These are phyloP conservation scores for Melanchra persicariae DNA, from an alignment of 2,888 invertebrate genomes.

Conservation along the genomic window DNA sequence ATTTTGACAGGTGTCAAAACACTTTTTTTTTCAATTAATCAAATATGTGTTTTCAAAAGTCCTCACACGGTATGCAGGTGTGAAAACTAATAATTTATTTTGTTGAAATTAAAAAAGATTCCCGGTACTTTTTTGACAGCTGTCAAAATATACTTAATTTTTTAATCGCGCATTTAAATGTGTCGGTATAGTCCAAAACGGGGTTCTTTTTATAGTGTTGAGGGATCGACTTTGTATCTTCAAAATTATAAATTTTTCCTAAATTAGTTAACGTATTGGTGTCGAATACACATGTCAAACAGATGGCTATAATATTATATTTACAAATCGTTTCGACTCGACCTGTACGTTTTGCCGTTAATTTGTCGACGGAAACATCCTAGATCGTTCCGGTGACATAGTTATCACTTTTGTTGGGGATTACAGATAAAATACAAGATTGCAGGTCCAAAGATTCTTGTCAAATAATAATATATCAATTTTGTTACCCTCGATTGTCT, in stretches of 20 bases:
- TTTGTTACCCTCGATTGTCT: no score
- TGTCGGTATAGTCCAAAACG: no score
- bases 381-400: background rate
- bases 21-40: no score
- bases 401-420: background rate
- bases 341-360: conserved; percentile 10
- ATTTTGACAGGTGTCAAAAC: conserved; percentile 6
- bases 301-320: background rate
- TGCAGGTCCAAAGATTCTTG: background rate
- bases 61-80: background rate
- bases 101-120: background rate
- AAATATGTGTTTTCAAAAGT: no score
- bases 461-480: background rate
- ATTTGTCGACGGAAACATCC: conserved; percentile 39
- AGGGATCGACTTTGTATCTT: no score
- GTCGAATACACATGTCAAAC: background rate
- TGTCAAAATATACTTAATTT: background rate
- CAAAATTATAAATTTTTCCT: background rate
- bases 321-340: conserved; percentile 5
- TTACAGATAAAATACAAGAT: background rate
- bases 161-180: background rate
- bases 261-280: conserved; percentile 1
- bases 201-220: no score
- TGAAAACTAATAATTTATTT: background rate
- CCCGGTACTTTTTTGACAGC: background rate